Conservation (phyloP, 2,797 vertebrate genomes). For the Apodemus agrarius region DNA sequence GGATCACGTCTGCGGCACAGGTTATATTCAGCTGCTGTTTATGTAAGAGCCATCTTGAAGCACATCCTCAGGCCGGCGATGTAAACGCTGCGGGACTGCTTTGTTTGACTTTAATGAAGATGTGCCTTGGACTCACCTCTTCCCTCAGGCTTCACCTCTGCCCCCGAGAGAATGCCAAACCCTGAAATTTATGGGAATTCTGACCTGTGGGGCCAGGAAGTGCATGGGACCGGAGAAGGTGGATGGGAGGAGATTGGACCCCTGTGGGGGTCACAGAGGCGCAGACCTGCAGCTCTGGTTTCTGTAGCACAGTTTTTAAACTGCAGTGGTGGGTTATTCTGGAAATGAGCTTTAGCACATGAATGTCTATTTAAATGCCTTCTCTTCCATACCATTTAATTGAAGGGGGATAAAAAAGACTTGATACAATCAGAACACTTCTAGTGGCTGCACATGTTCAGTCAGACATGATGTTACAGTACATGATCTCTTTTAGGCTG, state of each 20-base stretch:
- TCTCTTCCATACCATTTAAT: slow-evolving; percentile 37
- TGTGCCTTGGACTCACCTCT: slow-evolving; percentile 40
- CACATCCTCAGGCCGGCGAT: slow-evolving; percentile 66
- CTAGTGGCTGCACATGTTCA: not conserved
- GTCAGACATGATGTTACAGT: not conserved
- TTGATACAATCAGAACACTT: slow-evolving; percentile 42
- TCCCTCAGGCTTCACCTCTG: slow-evolving; percentile 66
- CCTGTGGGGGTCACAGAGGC: not conserved
- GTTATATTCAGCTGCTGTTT: slow-evolving; percentile 70
- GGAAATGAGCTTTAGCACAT: not conserved
- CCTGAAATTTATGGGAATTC: slow-evolving; percentile 73
- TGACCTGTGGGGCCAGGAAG: slow-evolving; percentile 74
- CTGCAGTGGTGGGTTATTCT: slow-evolving; percentile 22
- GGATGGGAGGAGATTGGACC: not conserved
- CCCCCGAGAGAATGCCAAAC: slow-evolving; percentile 57
- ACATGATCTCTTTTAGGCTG: not conserved
- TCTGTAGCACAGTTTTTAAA: slow-evolving; percentile 29
- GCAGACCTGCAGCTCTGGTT: slow-evolving; percentile 32
- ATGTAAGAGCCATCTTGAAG: slow-evolving; percentile 65
- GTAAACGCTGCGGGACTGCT: slow-evolving; percentile 66
- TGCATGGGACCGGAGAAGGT: slow-evolving; percentile 46
- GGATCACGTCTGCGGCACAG: not conserved
- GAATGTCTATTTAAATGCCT: slow-evolving; percentile 13
- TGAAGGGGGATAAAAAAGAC: not conserved
- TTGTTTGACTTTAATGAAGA: slow-evolving; percentile 75